Conservation (phyloP, 2,888 invertebrate species). For the Ptychoptera albimana region DNA sequence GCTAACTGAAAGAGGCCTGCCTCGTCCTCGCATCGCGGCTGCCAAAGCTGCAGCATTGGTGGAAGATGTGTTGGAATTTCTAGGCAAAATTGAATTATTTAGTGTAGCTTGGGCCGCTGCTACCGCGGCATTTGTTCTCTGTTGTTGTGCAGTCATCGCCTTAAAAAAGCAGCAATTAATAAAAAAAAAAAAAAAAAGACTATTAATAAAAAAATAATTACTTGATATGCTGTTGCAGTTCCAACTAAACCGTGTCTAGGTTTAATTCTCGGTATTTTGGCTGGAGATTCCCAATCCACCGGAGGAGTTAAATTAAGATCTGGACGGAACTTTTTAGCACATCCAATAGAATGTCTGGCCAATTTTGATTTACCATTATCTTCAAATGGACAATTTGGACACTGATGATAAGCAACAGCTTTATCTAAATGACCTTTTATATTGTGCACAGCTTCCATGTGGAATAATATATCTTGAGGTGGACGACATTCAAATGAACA, state of each 20-base stretch:
- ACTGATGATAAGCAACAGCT: slow-evolving; percentile 77
- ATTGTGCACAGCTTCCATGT: slow-evolving; percentile 83
- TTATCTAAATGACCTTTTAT: slow-evolving; percentile 68
- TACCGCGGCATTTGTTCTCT: slow-evolving; percentile 16
- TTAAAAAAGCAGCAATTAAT: slow-evolving; percentile 7
- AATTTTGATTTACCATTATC: slow-evolving; percentile 85
- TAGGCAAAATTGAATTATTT: neutral
- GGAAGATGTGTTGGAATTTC: no score
- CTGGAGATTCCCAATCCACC: slow-evolving; percentile 83
- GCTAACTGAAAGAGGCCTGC: slow-evolving; percentile 21
- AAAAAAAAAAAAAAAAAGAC: neutral
- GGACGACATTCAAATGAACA: slow-evolving; percentile 67
- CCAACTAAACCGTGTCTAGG: slow-evolving; percentile 30
- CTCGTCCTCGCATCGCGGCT: slow-evolving; percentile 9
- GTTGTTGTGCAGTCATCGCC: slow-evolving; percentile 31
- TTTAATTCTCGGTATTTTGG: slow-evolving; percentile 61
- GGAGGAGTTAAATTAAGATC: slow-evolving; percentile 76
- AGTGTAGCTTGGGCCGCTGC: slow-evolving; percentile 8
- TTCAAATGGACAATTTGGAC: slow-evolving; percentile 86
- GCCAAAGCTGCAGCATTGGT: slow-evolving; percentile 4
- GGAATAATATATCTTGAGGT: slow-evolving; percentile 76
- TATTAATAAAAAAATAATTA: slow-evolving; percentile 9
- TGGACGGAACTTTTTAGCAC: slow-evolving; percentile 78
- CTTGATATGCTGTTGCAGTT: slow-evolving; percentile 32
- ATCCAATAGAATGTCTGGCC: slow-evolving; percentile 72